phyloP scores from a whole-genome alignment of 2,797 vertebrate species.

The Chelidonichthys spinosus region DNA sequence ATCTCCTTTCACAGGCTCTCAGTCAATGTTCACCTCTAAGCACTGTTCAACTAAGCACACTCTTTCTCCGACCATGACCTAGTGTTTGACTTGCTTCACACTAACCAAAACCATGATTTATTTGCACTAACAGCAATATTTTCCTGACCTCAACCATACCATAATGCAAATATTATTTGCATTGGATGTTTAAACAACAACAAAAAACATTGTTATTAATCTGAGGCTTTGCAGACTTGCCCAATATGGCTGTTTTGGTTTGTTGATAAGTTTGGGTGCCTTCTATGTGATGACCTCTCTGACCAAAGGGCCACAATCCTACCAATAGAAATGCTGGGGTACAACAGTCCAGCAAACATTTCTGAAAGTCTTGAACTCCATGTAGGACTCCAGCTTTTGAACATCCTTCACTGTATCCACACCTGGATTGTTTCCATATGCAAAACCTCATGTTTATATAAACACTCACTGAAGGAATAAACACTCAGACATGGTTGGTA shows the following conservation, averaged over 20 bases:
- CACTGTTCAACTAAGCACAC: slow-evolving; percentile 2
- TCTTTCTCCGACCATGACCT: neutral
- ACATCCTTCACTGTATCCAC: neutral
- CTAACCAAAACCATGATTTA: neutral
- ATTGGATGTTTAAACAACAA: neutral
- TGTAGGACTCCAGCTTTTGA: slow-evolving; percentile 1
- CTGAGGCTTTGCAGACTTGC: neutral
- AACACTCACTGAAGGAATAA: slow-evolving; percentile 23
- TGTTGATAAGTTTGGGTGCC: too few species aligned
- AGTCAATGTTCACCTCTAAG: slow-evolving; percentile 7
- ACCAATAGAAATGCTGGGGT: neutral
- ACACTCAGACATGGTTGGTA: slow-evolving; percentile 6
- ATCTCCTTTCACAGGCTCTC: neutral
- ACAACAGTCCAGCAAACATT: neutral
- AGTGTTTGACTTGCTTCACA: neutral
- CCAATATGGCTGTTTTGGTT: neutral
- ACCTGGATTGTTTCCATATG: slow-evolving; percentile 18
- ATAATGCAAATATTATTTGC: too few species aligned
- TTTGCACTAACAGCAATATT: too few species aligned
- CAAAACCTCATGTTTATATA: slow-evolving; percentile 14
- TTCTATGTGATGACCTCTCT: neutral
- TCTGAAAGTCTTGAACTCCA: neutral
- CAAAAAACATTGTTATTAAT: neutral
- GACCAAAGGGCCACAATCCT: neutral
- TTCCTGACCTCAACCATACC: too few species aligned